Percentiles rank a stretch among this genome's conserved stretches.
phyloP scores from a whole-genome alignment of 2,113 vertebrate genomes.

The western clawed frog (Xenopus tropicalis) region DNA sequence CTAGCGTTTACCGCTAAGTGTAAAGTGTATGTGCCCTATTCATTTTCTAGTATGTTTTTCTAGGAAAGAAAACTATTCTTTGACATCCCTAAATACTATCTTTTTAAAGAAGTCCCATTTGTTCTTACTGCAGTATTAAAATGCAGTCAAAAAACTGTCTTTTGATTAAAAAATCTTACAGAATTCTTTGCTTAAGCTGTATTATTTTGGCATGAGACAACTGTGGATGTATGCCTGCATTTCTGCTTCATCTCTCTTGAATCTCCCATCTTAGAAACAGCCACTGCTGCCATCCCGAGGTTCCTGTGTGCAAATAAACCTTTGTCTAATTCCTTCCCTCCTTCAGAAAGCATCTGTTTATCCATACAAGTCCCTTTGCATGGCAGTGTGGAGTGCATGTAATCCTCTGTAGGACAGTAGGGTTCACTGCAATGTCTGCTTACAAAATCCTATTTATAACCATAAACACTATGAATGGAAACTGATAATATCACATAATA shows the following conservation, averaged over 20 bases:
- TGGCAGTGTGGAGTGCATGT: background rate
- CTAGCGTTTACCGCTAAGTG: no score
- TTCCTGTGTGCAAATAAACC: slow-evolving; percentile 20
- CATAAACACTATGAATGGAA: background rate
- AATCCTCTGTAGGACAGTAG: background rate
- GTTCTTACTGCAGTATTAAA: no score
- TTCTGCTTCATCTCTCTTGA: background rate
- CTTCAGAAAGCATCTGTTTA: background rate
- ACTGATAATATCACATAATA: background rate
- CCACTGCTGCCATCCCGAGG: slow-evolving; percentile 41
- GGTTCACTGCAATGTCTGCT: background rate
- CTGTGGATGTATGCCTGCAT: background rate
- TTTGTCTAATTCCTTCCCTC: background rate
- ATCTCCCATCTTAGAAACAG: slow-evolving; percentile 9
- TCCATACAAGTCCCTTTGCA: background rate
- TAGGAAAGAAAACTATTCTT: no score
- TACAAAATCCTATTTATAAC: no score
- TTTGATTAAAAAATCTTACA: no score
- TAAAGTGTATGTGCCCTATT: no score
- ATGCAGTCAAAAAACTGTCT: no score
- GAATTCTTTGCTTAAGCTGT: no score
- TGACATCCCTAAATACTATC: no score
- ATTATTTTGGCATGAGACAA: background rate
- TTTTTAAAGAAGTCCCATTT: no score
- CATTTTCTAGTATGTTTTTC: no score